Conservation (phyloP, 2,888 invertebrate genomes). For the Panorpa germanica region DNA sequence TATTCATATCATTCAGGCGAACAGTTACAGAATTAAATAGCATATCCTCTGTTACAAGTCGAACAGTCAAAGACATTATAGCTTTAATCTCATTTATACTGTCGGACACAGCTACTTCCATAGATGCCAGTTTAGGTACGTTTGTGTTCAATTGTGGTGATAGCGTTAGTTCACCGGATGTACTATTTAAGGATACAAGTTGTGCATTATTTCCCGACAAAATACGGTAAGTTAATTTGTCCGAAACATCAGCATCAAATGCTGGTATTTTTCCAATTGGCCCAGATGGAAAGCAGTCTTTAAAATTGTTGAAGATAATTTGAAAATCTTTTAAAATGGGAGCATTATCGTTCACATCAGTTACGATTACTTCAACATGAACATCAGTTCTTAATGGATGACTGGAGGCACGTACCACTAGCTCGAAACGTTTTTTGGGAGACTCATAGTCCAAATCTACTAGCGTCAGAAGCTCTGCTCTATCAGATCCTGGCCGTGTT, state of each 20-base stretch:
- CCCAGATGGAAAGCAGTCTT: slow-evolving; percentile 82
- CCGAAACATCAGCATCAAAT: slow-evolving; percentile 85
- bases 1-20: slow-evolving; percentile 81
- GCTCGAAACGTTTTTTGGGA: slow-evolving; percentile 72
- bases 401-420: slow-evolving; percentile 79
- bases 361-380: slow-evolving; percentile 71
- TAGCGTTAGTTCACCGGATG: slow-evolving; percentile 65
- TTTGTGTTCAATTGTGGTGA: slow-evolving; percentile 91
- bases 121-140: slow-evolving; percentile 80
- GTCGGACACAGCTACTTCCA: slow-evolving; percentile 87
- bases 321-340: slow-evolving; percentile 82
- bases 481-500: slow-evolving; percentile 62
- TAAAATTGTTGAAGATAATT: slow-evolving; percentile 89
- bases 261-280: slow-evolving; percentile 85
- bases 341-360: slow-evolving; percentile 90
- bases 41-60: slow-evolving; percentile 88
- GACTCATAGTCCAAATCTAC: slow-evolving; percentile 92
- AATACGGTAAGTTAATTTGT: slow-evolving; percentile 61
- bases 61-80: slow-evolving; percentile 76
- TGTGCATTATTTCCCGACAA: slow-evolving; percentile 87
- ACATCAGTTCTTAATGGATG: slow-evolving; percentile 79
- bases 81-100: slow-evolving; percentile 88
- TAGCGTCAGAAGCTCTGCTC: slow-evolving; percentile 75
- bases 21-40: slow-evolving; percentile 86
- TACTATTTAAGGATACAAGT: slow-evolving; percentile 63